A percentile compares a stretch with the other conserved stretches of the same genome.
Conservation (phyloP, 2,888 invertebrate species). For the Eupithecia centaureata region DNA sequence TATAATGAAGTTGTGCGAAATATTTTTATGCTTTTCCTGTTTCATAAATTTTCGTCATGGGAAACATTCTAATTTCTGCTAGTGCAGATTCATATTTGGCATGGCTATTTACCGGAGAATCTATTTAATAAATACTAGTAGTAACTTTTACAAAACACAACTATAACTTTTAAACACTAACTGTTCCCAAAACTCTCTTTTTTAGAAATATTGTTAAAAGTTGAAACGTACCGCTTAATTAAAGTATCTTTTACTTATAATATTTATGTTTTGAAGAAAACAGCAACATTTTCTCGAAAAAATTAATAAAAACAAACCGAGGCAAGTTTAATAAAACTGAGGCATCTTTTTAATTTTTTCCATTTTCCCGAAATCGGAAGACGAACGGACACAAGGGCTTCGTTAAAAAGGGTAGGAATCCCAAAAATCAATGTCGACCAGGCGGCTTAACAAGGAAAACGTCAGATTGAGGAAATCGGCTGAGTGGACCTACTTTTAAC, state of each 20-base stretch:
- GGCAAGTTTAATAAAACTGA: conserved; percentile 5
- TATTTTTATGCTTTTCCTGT: conserved; percentile 32
- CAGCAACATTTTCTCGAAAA: not conserved
- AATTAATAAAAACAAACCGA: not conserved
- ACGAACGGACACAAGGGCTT: conserved; percentile 41
- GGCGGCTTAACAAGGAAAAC: conserved; percentile 44
- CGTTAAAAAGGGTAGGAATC: conserved; percentile 44
- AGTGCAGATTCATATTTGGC: not conserved
- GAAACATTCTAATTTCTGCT: conserved; percentile 10
- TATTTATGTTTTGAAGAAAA: not conserved
- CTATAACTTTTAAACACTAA: not conserved
- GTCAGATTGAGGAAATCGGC: conserved; percentile 41
- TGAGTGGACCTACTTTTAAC: conserved; percentile 38
- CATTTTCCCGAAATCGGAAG: conserved; percentile 31
- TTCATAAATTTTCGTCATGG: conserved; percentile 19
- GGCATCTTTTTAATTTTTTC: conserved; percentile 23
- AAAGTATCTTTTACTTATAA: not conserved
- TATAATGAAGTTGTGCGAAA: conserved; percentile 38
- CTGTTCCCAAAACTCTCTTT: not conserved
- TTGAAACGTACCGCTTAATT: not conserved
- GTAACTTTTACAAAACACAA: too few species aligned
- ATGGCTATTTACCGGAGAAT: not conserved
- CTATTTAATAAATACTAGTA: not conserved
- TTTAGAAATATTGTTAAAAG: not conserved
- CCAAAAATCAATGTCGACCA: conserved; percentile 44